Conservation (phyloP, 1,140 invertebrate genomes). For the Berghia stephanieae region DNA sequence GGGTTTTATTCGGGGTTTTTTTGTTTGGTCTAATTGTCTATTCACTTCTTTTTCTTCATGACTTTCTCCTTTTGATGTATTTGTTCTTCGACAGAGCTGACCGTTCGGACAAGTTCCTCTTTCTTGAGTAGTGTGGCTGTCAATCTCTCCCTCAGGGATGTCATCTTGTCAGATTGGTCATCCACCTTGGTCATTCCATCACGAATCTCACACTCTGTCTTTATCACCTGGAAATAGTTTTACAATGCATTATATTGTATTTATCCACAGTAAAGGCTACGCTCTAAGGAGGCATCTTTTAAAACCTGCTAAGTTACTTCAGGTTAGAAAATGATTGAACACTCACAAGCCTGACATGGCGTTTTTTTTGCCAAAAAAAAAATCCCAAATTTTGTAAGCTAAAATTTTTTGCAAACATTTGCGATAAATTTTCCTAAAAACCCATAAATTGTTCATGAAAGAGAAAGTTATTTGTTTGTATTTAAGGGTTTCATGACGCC, state of each 20-base stretch:
- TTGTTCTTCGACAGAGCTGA: slow-evolving; percentile 45
- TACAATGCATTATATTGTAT: neutral
- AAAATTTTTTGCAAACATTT: too few relatives aligned
- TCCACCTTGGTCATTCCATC: slow-evolving; percentile 46
- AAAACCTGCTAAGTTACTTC: neutral
- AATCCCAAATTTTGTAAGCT: too few relatives aligned
- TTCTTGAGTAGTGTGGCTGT: slow-evolving; percentile 40
- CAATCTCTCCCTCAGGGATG: slow-evolving; percentile 41
- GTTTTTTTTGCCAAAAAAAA: neutral
- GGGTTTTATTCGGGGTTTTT: too few relatives aligned
- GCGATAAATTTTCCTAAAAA: too few relatives aligned
- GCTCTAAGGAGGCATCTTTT: too few relatives aligned
- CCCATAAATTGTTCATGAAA: too few relatives aligned
- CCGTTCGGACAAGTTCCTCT: slow-evolving; percentile 48
- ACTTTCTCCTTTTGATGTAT: slow-evolving; percentile 53
- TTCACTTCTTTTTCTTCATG: slow-evolving; percentile 44
- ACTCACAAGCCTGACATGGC: too few relatives aligned
- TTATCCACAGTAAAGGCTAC: neutral
- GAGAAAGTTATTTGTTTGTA: too few relatives aligned
- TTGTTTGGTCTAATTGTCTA: too few relatives aligned
- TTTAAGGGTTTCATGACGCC: too few relatives aligned
- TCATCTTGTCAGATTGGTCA: slow-evolving; percentile 33
- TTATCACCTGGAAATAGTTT: slow-evolving; percentile 38
- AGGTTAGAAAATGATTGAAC: neutral
- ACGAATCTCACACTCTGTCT: slow-evolving; percentile 43